These are phyloP conservation scores for Aleiodes alternator DNA, from an alignment of 2,888 invertebrate species.

Conservation along the genomic window DNA sequence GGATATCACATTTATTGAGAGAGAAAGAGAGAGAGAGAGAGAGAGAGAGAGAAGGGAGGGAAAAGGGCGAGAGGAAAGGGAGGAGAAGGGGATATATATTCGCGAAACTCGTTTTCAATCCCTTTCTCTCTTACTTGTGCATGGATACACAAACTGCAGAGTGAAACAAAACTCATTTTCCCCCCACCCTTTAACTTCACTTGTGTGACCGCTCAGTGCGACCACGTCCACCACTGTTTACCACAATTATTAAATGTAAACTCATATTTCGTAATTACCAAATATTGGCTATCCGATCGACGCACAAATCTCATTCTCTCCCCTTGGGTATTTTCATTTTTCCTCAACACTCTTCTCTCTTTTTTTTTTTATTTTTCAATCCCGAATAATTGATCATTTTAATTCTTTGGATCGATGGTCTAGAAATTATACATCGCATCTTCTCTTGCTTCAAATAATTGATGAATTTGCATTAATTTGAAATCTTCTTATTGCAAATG, in stretches of 20 bases:
- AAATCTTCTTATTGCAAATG: too few species aligned
- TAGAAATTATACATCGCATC: too few species aligned
- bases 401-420: not conserved
- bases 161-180: slow-evolving; percentile 51
- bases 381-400: not conserved
- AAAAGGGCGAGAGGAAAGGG: too few species aligned
- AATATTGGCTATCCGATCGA: slow-evolving; percentile 71
- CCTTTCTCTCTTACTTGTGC: slow-evolving; percentile 33
- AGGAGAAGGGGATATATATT: slow-evolving; percentile 36
- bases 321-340: slow-evolving; percentile 54
- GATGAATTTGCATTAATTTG: too few species aligned
- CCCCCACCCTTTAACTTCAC: slow-evolving; percentile 52
- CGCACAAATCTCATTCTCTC: slow-evolving; percentile 46
- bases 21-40: not conserved
- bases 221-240: slow-evolving; percentile 69
- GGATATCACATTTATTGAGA: slow-evolving; percentile 54
- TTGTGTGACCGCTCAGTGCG: slow-evolving; percentile 63
- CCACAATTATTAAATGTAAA: slow-evolving; percentile 75
- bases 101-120: slow-evolving; percentile 42
- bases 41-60: too few species aligned
- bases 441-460: not conserved
- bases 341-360: slow-evolving; percentile 49
- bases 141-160: slow-evolving; percentile 40
- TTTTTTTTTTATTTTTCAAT: not conserved
- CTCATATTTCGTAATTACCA: slow-evolving; percentile 74